phyloP scores from a whole-genome alignment of 2,888 invertebrate species.

The Eurois occulta region DNA sequence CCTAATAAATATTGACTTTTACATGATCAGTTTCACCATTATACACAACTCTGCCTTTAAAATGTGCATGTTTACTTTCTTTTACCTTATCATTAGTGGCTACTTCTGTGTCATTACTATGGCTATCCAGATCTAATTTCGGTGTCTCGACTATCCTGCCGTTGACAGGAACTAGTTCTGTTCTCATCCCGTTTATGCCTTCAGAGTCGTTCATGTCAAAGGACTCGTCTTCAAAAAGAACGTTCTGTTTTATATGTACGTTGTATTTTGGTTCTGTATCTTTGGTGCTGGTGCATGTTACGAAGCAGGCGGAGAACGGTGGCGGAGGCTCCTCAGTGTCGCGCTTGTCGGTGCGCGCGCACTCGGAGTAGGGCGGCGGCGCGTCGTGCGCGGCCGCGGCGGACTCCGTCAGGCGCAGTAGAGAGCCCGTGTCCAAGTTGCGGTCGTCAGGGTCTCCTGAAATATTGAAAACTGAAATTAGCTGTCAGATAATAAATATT shows the following conservation, averaged over 20 bases:
- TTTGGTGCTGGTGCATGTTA: slow-evolving; percentile 73
- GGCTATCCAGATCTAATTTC: slow-evolving; percentile 17
- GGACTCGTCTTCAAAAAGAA: slow-evolving; percentile 16
- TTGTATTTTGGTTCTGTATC: slow-evolving; percentile 71
- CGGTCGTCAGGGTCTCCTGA: slow-evolving; percentile 58
- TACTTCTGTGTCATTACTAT: slow-evolving; percentile 17
- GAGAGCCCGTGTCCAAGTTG: slow-evolving; percentile 31
- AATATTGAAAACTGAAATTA: slow-evolving; percentile 35
- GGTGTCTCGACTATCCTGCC: slow-evolving; percentile 61
- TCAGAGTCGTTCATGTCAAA: slow-evolving; percentile 6
- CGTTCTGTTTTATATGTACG: slow-evolving; percentile 67
- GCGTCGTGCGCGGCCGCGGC: slow-evolving; percentile 64
- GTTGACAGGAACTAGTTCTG: slow-evolving; percentile 51
- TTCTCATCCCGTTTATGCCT: slow-evolving; percentile 4
- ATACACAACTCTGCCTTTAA: background rate
- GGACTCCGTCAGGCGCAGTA: slow-evolving; percentile 31
- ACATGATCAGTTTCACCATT: slow-evolving; percentile 1
- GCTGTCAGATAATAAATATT: background rate
- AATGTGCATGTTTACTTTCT: background rate
- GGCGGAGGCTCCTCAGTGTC: slow-evolving; percentile 80
- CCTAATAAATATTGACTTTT: slow-evolving; percentile 24
- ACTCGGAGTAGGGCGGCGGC: slow-evolving; percentile 82
- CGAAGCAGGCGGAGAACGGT: slow-evolving; percentile 80
- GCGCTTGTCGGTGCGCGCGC: slow-evolving; percentile 59
- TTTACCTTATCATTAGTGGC: slow-evolving; percentile 13